phyloP scores from a whole-genome alignment of 2,113 vertebrate genomes.

The Pterocles gutturalis region DNA sequence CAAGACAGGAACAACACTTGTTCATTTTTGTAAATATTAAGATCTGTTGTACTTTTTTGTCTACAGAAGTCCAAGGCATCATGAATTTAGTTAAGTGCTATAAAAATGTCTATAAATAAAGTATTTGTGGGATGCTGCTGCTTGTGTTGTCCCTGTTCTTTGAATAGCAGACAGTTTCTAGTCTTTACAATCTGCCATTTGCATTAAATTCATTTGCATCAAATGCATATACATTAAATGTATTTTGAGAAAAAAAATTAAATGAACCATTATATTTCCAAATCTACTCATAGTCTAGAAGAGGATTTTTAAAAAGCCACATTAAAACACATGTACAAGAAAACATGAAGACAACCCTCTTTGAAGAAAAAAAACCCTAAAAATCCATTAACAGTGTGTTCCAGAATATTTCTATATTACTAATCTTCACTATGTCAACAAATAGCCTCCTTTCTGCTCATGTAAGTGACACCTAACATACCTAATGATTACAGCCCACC shows the following conservation, averaged over 20 bases:
- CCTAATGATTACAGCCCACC: neutral
- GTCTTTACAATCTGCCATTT: slow-evolving; percentile 33
- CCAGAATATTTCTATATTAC: neutral
- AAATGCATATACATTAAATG: slow-evolving; percentile 12
- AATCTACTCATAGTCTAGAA: neutral
- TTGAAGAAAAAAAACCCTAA: neutral
- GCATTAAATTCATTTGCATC: slow-evolving; percentile 16
- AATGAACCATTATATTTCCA: slow-evolving; percentile 6
- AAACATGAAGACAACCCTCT: neutral
- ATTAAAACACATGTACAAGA: neutral
- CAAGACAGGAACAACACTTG: neutral
- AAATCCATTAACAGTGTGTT: neutral
- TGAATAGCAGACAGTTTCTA: neutral
- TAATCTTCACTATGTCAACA: neutral
- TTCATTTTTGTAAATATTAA: slow-evolving; percentile 25
- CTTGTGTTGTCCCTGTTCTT: slow-evolving; percentile 37
- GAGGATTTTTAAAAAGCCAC: neutral
- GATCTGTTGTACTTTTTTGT: neutral
- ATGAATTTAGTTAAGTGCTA: slow-evolving; percentile 4
- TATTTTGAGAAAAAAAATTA: neutral
- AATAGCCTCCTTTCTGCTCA: neutral
- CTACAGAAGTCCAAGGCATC: neutral
- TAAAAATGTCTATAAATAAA: slow-evolving; percentile 52
- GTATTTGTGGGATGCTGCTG: slow-evolving; percentile 39
- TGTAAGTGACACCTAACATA: neutral